Conservation (phyloP, 2,797 vertebrate species). For the Pantherophis alleghaniensis region DNA sequence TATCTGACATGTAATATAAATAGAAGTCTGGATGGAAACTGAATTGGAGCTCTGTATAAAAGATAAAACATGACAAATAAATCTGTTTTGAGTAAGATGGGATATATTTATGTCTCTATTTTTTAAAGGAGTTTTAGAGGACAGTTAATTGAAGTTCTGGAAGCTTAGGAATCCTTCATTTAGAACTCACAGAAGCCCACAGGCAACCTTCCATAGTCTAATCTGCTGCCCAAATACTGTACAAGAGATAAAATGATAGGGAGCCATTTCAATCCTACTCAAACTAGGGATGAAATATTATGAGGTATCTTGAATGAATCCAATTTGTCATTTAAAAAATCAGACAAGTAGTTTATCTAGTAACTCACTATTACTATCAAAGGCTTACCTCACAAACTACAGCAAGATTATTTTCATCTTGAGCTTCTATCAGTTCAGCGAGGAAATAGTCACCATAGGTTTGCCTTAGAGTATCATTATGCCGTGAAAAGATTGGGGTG, state of each 20-base stretch:
- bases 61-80: neutral
- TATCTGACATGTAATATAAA: neutral
- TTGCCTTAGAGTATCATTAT: slow-evolving; percentile 64
- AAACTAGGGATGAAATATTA: neutral
- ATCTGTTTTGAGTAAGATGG: neutral
- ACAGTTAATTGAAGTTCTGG: neutral
- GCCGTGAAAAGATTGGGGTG: slow-evolving; percentile 70
- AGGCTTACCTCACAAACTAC: slow-evolving; percentile 85
- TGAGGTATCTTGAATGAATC: neutral
- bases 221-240: neutral
- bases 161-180: neutral
- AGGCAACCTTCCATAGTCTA: neutral
- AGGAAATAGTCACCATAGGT: slow-evolving; percentile 74
- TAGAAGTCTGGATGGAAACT: neutral
- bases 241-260: neutral
- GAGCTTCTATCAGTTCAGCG: slow-evolving; percentile 77
- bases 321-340: neutral
- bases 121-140: neutral
- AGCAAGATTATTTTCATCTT: slow-evolving; percentile 73
- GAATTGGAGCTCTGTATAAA: neutral
- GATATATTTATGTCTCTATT: neutral
- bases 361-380: neutral
- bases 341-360: neutral
- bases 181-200: neutral
- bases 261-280: neutral